Evolutionary conservation across 2,888 invertebrate genomes (phyloP).

Genomic region (Drosophila siamana): DNA sequence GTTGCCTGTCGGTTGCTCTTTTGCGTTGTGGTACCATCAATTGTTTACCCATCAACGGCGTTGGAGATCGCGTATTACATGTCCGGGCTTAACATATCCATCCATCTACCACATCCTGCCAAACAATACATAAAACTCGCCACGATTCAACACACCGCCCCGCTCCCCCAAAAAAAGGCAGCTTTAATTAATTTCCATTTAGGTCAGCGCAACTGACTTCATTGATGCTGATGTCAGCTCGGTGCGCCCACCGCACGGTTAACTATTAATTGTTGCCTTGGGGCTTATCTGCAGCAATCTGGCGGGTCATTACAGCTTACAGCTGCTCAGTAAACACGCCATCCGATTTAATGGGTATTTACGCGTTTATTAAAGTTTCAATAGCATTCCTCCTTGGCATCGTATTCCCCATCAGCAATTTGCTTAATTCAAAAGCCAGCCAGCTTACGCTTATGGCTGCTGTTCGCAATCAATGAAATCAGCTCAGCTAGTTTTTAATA

Average conservation of each 20-base stretch:
- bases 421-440: constrained; percentile 2
- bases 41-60: constrained; percentile 30
- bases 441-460: neutral
- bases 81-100: constrained; percentile 4
- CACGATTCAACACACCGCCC: too few species aligned
- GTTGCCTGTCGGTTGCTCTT: neutral
- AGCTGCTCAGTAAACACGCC: constrained; percentile 14
- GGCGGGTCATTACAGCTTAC: constrained; percentile 22
- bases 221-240: constrained; percentile 22
- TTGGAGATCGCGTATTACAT: constrained; percentile 31
- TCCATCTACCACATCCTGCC: neutral
- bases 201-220: constrained; percentile 35
- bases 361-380: constrained; percentile 18
- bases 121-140: constrained; percentile 3
- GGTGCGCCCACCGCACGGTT: neutral
- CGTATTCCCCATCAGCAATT: constrained; percentile 1
- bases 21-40: constrained; percentile 29
- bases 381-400: neutral
- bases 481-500: constrained; percentile 20
- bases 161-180: neutral
- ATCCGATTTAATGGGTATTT: constrained; percentile 24
- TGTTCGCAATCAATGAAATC: constrained; percentile 29
- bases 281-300: constrained; percentile 33
- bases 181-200: constrained; percentile 52
- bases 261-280: constrained; percentile 45